These are phyloP conservation scores for Eospalax fontanierii DNA, from an alignment of 2,797 vertebrate genomes.

Conservation along the genomic window DNA sequence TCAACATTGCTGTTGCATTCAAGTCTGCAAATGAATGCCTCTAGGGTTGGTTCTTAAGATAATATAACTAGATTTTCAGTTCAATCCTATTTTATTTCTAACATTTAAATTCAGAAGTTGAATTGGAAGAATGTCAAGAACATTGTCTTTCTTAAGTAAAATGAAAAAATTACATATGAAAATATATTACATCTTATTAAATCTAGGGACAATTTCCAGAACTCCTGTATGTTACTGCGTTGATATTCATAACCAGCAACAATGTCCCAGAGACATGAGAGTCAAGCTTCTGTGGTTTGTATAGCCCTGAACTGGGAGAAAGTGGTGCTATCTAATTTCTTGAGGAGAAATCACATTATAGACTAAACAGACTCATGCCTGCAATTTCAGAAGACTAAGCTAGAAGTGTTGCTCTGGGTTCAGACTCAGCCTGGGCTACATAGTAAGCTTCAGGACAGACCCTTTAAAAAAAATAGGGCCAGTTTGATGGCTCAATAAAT, in stretches of 20 bases:
- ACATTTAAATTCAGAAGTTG: slow-evolving; percentile 53
- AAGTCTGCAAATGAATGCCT: slow-evolving; percentile 95
- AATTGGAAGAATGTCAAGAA: slow-evolving; percentile 56
- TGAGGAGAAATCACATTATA: slow-evolving; percentile 51
- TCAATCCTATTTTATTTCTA: slow-evolving; percentile 34
- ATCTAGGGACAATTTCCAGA: slow-evolving; percentile 57
- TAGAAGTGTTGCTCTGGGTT: background rate
- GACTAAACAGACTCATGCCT: slow-evolving; percentile 22
- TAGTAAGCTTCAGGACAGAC: background rate
- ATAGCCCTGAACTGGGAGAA: slow-evolving; percentile 32
- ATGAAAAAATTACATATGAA: slow-evolving; percentile 29
- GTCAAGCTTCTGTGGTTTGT: slow-evolving; percentile 44
- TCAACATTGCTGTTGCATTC: slow-evolving; percentile 95
- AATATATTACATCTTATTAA: slow-evolving; percentile 62
- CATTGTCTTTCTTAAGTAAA: slow-evolving; percentile 68
- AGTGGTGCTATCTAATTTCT: slow-evolving; percentile 51
- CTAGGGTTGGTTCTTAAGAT: slow-evolving; percentile 94
- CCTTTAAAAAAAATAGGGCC: too few relatives aligned
- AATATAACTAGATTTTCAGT: slow-evolving; percentile 11
- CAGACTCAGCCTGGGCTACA: background rate
- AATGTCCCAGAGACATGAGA: background rate
- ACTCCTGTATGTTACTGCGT: background rate
- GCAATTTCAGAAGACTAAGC: background rate
- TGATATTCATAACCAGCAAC: background rate
- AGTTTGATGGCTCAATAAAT: too few relatives aligned